Evolutionary conservation across 2,797 vertebrate genomes (phyloP), one percentile per base, ranked within the genome.

Genomic region (Microctenopoma lineatum): DNA sequence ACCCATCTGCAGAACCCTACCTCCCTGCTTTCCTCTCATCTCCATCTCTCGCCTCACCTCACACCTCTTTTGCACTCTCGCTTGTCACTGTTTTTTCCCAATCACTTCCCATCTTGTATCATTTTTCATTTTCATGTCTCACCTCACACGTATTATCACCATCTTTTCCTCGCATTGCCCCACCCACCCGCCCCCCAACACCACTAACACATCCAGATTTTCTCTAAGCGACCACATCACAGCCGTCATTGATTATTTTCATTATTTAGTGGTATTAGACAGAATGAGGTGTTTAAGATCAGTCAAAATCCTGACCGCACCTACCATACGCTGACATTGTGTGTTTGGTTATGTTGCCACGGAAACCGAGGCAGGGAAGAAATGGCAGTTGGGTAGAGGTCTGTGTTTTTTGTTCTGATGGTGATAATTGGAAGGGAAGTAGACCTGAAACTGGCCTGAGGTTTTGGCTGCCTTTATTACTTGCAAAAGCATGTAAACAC

Each of bases 1-100:
- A 88, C 84, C 88, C 87, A 86, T 83, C 76, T 85, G 57, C 77
- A 82, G 77, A 21, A 66, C 68, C 75, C 46, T 70, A 81, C 83
- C 73, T 75, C 56, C 67, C 67, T 67, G 39, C 80, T 81, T 59
- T 76, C 78, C 71, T 70, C 73, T 76, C 57, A 13, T 21, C 66
- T 84, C 65, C 57, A 66, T 75, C 71, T 84, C 79, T 78, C 47
- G 1, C 78, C 55, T 78, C 82, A 80, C 70, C 80, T 83, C 69
- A 10, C 70, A 70, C 79, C 79, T 80, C 62, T 74, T 86, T 82
- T 84, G 74, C 85, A 65, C 80, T 67, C 66, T 76, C 45, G 42
- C 50, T 81, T 39, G 41, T 57, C 53, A 29, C 46, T 36, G 68
- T 66, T 64, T 57, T 48, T 61, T 27, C 27, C 38, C 34, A 21